Evolutionary conservation across 2,113 vertebrate species (phyloP).

Genomic region (Bubo bubo): DNA sequence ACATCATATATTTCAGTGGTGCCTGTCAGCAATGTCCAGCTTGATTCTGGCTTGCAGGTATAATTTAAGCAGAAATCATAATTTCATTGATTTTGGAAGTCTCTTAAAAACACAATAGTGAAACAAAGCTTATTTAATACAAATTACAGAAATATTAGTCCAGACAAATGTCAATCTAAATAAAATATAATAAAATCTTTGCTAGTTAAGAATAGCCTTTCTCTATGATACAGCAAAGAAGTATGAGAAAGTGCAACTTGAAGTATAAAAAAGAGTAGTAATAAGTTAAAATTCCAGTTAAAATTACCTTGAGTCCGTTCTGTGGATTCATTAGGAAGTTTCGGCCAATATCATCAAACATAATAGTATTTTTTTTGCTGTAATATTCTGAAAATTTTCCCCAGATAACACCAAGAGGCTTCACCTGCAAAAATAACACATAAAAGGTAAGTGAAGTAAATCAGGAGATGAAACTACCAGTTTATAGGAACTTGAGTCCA

Average conservation of each 20-base stretch:
- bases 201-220: neutral
- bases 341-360: conserved; percentile 98
- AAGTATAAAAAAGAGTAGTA: neutral
- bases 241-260: neutral
- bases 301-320: conserved; percentile 92
- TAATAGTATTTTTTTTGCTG: conserved; percentile 97
- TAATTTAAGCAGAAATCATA: neutral
- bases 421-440: conserved; percentile 83
- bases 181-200: neutral
- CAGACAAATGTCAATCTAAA: neutral
- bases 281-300: neutral
- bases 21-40: neutral
- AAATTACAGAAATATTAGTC: neutral
- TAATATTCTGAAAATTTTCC: conserved; percentile 96
- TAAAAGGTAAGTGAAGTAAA: neutral
- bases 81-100: neutral
- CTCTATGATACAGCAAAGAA: neutral
- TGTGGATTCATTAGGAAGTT: conserved; percentile 99
- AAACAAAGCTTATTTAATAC: neutral
- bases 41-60: neutral
- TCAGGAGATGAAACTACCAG: neutral
- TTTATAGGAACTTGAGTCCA: neutral
- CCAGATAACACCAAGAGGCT: conserved; percentile 97
- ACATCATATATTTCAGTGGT: neutral
- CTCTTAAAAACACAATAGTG: neutral